These are phyloP conservation scores for Yponomeuta cagnagella DNA, from an alignment of 2,888 invertebrate genomes.

Conservation along the genomic window DNA sequence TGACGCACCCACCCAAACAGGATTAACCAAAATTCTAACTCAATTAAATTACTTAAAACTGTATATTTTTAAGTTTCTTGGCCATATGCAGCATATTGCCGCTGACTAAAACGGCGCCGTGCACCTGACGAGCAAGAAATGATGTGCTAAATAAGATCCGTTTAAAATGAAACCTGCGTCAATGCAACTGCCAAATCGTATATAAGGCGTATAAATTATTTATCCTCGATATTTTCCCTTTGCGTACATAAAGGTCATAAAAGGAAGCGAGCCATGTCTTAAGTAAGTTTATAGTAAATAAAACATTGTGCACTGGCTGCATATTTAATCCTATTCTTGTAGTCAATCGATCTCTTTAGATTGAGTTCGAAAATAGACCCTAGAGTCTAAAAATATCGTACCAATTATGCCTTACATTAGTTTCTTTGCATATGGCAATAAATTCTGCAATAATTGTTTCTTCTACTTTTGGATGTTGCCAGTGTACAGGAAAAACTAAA, in stretches of 20 bases:
- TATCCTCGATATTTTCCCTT: neutral
- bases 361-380: neutral
- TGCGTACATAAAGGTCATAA: neutral
- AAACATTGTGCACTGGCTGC: conserved; percentile 4
- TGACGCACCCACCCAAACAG: no score
- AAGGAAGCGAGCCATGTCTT: neutral
- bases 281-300: neutral
- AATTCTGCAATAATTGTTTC: conserved; percentile 7
- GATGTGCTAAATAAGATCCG: no score
- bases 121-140: no score
- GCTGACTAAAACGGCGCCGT: no score
- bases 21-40: no score
- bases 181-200: neutral
- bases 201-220: no score
- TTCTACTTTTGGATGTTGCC: conserved; percentile 12
- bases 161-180: neutral
- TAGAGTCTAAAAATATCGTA: neutral
- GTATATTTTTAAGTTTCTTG: no score
- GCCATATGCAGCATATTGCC: no score
- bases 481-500: conserved; percentile 16
- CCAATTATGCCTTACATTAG: conserved; percentile 10
- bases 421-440: conserved; percentile 11
- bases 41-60: no score
- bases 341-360: neutral
- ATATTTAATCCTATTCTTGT: neutral